phyloP scores from a whole-genome alignment of 2,888 invertebrate genomes.

The Marasmarcha lunaedactyla region DNA sequence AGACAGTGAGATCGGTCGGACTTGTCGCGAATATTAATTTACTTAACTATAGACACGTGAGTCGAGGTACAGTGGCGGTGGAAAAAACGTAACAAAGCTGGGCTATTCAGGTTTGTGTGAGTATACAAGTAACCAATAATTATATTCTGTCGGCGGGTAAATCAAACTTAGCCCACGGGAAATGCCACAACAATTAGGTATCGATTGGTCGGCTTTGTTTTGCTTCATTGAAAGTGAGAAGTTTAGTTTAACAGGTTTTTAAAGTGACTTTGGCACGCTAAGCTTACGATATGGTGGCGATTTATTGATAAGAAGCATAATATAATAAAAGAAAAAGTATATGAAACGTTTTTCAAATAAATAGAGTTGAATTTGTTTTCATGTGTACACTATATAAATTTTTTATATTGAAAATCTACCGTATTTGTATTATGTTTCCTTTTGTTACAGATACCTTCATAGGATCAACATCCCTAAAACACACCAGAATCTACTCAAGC shows the following conservation, averaged over 20 bases:
- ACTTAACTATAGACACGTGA: conserved; percentile 13
- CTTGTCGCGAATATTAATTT: conserved; percentile 14
- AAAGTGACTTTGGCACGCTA: too few relatives aligned
- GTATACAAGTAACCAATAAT: conserved; percentile 23
- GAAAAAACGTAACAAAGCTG: conserved; percentile 8
- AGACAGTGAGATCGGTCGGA: conserved; percentile 6
- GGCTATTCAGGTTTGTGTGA: conserved; percentile 5
- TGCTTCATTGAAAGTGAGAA: background rate
- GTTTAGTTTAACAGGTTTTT: background rate
- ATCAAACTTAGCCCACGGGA: conserved; percentile 28
- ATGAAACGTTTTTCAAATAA: too few relatives aligned
- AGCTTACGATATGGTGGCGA: too few relatives aligned
- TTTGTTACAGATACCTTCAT: background rate
- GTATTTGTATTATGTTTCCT: too few relatives aligned
- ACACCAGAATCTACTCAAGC: conserved; percentile 15
- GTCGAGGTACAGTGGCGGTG: conserved; percentile 8
- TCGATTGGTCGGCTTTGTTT: conserved; percentile 23
- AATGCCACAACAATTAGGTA: conserved; percentile 35
- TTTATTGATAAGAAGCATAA: too few relatives aligned
- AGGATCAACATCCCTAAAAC: conserved; percentile 1
- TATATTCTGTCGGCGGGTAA: conserved; percentile 19
- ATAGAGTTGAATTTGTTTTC: too few relatives aligned
- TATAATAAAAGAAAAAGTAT: too few relatives aligned
- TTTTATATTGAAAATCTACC: too few relatives aligned
- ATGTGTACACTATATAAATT: too few relatives aligned